Conservation (phyloP, 30 jellyfish, hydroid and myxozoan genomes). For the Aurelia aurita complex sp. Pacific region DNA sequence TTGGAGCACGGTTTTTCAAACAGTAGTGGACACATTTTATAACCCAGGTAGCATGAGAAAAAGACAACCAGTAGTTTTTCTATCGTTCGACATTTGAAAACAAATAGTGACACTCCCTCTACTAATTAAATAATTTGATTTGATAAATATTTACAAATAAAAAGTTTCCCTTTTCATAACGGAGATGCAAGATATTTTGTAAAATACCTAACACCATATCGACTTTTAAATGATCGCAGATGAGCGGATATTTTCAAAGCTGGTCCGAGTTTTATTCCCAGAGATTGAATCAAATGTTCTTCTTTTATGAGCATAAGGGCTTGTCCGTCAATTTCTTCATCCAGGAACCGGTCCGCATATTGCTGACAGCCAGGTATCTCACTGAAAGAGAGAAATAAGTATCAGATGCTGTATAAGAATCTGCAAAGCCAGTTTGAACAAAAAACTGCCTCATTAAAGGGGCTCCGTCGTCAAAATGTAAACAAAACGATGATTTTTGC, state of each 20-base stretch:
- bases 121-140: background rate
- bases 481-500: too few relatives aligned
- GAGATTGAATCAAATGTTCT: conserved; percentile 87
- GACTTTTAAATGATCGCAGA: conserved; percentile 80
- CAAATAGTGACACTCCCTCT: background rate
- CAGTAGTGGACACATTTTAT: too few relatives aligned
- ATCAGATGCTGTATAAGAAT: too few relatives aligned
- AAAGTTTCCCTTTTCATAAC: conserved; percentile 8
- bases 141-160: conserved; percentile 42
- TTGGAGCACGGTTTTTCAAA: too few relatives aligned
- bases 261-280: conserved; percentile 98
- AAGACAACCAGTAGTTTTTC: too few relatives aligned
- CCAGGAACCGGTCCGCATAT: conserved; percentile 74
- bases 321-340: conserved; percentile 98
- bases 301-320: conserved; percentile 87
- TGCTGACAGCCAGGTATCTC: conserved; percentile 94
- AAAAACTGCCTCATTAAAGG: too few relatives aligned
- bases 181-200: conserved; percentile 97
- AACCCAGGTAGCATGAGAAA: too few relatives aligned
- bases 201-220: conserved; percentile 80
- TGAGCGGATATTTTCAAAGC: conserved; percentile 95
- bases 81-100: background rate
- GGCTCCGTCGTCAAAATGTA: too few relatives aligned
- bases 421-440: too few relatives aligned
- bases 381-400: conserved; percentile 29